Percentiles rank a stretch among this genome's conserved stretches.
Evolutionary conservation across 2,797 vertebrate genomes (phyloP).

Genomic region (Triplophysa bombifrons): DNA sequence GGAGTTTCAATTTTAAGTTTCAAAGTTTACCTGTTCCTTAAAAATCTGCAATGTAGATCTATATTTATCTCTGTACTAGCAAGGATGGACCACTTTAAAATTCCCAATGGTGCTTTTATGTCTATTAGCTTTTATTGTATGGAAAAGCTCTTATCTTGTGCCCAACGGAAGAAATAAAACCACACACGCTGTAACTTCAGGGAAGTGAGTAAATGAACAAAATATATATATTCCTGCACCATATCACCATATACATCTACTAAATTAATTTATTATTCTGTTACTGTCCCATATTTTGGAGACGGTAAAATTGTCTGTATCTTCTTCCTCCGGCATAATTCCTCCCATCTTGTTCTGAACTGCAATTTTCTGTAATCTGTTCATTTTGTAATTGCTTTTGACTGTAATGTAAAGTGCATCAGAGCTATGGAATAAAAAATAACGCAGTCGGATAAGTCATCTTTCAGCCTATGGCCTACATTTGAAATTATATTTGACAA

Average conservation of each 20-base stretch:
- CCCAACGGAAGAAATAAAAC: background rate
- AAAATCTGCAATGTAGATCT: background rate
- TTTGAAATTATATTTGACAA: background rate
- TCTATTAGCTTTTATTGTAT: background rate
- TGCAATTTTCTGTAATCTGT: background rate
- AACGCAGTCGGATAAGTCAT: background rate
- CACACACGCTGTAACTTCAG: background rate
- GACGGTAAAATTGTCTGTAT: background rate
- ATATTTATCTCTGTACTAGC: too few relatives aligned
- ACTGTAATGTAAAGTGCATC: background rate
- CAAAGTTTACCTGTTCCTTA: background rate
- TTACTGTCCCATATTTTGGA: too few relatives aligned
- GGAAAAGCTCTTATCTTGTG: background rate
- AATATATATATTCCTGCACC: too few relatives aligned
- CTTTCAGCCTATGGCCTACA: constrained; percentile 4
- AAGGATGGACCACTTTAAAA: background rate
- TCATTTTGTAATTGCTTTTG: background rate
- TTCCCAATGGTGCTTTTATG: background rate
- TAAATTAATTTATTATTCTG: too few relatives aligned
- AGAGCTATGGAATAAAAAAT: background rate
- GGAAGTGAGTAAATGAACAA: too few relatives aligned
- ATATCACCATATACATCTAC: too few relatives aligned
- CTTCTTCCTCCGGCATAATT: background rate
- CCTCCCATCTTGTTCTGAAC: background rate
- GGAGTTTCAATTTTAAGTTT: too few relatives aligned